Evolutionary conservation across 2,113 vertebrate species (phyloP).

Genomic region (Rhinolophus sinicus): DNA sequence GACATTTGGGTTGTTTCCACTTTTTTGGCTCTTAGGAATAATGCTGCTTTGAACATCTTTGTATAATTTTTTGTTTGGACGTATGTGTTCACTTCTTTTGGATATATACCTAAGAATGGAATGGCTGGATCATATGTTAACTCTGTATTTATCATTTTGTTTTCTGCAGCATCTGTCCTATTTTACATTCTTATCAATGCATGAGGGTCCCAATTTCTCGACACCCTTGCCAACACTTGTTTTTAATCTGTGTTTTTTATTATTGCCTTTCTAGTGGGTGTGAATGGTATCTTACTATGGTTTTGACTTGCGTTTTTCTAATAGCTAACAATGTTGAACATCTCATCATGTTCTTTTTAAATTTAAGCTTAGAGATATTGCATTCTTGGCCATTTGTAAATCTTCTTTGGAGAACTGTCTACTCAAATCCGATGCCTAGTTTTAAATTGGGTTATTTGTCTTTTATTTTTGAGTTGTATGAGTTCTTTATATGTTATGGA

Average conservation of each 20-base stretch:
- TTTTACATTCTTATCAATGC: background rate
- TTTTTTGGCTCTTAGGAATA: background rate
- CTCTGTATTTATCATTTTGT: background rate
- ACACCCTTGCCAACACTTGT: background rate
- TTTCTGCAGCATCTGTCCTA: background rate
- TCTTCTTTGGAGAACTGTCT: background rate
- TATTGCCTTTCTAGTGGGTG: background rate
- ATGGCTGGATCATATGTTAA: background rate
- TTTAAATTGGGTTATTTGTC: background rate
- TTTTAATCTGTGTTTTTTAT: background rate
- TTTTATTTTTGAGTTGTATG: background rate
- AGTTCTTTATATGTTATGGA: slow-evolving; percentile 2
- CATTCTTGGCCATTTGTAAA: background rate
- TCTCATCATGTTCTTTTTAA: background rate
- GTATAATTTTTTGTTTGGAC: background rate
- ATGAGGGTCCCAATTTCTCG: background rate
- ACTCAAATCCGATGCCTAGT: background rate
- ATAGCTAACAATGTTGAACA: background rate
- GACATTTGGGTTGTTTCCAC: background rate
- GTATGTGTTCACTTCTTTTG: background rate
- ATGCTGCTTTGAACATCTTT: background rate
- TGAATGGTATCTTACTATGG: background rate
- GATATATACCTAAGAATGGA: background rate
- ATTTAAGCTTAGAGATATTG: no score
- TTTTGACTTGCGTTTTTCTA: slow-evolving; percentile 24